Evolutionary conservation across 2,797 vertebrate genomes (phyloP).

Genomic region (Myripristis murdjan): DNA sequence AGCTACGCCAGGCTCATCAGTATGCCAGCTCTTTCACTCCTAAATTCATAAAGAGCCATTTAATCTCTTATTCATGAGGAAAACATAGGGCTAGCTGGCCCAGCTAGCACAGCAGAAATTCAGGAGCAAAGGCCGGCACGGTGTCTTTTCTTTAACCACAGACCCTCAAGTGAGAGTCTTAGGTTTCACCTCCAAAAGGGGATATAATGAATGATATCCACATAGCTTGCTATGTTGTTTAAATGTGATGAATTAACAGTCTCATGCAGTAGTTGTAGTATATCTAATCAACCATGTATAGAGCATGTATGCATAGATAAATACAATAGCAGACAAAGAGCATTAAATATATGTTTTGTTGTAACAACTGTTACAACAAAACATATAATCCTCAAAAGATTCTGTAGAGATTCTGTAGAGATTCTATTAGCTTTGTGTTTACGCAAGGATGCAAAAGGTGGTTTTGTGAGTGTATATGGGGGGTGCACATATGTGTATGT

Average conservation of each 20-base stretch:
- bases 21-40: conserved; percentile 40
- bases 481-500: background rate
- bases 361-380: background rate
- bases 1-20: conserved; percentile 30
- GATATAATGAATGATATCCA: conserved; percentile 47
- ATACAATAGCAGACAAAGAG: conserved; percentile 4
- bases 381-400: background rate
- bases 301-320: background rate
- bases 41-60: conserved; percentile 53
- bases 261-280: conserved; percentile 38
- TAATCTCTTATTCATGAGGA: conserved; percentile 79
- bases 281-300: conserved; percentile 32
- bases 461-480: too few relatives aligned
- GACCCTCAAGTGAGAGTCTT: conserved; percentile 16
- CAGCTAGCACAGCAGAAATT: conserved; percentile 41
- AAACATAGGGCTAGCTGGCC: conserved; percentile 70
- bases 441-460: conserved; percentile 21
- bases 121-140: conserved; percentile 35
- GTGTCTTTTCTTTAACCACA: conserved; percentile 44
- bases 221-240: conserved; percentile 42
- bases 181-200: conserved; percentile 41
- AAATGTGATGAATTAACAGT: conserved; percentile 50
- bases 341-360: background rate
- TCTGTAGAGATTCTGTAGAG: too few relatives aligned
- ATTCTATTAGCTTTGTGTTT: conserved; percentile 14